Evolutionary conservation across 1,140 invertebrate genomes (phyloP).

Genomic region (Cyphomyrmex costatus): DNA sequence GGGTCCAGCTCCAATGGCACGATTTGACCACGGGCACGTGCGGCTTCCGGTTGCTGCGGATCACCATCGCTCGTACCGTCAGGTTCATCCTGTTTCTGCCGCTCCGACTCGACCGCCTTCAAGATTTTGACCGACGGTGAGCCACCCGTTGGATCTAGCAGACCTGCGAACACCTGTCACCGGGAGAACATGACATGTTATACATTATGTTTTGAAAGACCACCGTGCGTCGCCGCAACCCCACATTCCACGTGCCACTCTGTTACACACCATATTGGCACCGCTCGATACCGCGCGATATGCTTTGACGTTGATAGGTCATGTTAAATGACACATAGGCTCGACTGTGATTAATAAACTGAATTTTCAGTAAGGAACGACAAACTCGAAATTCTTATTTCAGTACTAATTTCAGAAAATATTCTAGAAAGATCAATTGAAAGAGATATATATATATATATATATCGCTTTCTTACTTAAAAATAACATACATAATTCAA

Average conservation of each 20-base stretch:
- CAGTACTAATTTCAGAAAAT: background rate
- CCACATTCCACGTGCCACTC: constrained; percentile 36
- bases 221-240: constrained; percentile 1
- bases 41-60: constrained; percentile 65
- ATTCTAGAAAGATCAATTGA: background rate
- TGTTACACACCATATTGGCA: constrained; percentile 45
- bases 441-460: no score
- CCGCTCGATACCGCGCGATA: constrained; percentile 34
- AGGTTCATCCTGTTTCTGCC: constrained; percentile 84
- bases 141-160: constrained; percentile 81
- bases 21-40: constrained; percentile 87
- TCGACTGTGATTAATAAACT: constrained; percentile 12
- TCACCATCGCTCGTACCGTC: background rate
- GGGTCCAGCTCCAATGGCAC: constrained; percentile 92
- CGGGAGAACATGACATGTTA: constrained; percentile 1
- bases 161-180: constrained; percentile 90
- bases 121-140: constrained; percentile 88
- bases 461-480: no score
- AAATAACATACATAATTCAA: no score
- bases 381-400: background rate
- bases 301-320: constrained; percentile 56
- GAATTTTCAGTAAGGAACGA: background rate
- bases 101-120: constrained; percentile 87
- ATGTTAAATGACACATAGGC: constrained; percentile 49
- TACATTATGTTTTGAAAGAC: constrained; percentile 28